phyloP scores from a whole-genome alignment of 2,113 vertebrate genomes.

The Triplophysa tibetana region DNA sequence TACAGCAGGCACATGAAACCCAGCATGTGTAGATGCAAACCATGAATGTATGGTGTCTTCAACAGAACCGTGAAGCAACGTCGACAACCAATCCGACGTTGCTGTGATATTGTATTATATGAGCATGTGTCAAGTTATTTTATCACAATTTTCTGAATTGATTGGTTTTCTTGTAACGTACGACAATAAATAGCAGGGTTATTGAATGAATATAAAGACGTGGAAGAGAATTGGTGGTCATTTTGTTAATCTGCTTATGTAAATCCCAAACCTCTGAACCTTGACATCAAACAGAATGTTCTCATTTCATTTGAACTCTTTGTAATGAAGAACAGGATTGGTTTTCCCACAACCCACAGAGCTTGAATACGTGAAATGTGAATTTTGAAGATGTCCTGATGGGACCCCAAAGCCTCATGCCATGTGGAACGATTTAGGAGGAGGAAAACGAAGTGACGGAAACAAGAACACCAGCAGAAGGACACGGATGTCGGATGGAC shows the following conservation, averaged over 20 bases:
- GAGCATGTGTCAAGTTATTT: neutral
- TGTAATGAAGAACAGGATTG: too few relatives aligned
- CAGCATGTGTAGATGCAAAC: neutral
- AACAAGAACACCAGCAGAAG: neutral
- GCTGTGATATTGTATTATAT: too few relatives aligned
- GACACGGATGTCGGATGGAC: conserved; percentile 7
- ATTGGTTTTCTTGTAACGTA: neutral
- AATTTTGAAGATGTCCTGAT: neutral
- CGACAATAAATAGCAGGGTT: neutral
- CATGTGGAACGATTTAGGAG: neutral
- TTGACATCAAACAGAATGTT: too few relatives aligned
- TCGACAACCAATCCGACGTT: neutral
- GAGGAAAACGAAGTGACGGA: neutral
- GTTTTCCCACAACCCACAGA: neutral
- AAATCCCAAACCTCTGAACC: too few relatives aligned
- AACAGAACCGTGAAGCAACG: neutral
- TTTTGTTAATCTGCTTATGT: too few relatives aligned
- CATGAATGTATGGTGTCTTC: neutral
- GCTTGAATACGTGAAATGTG: neutral
- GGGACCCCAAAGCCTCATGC: neutral
- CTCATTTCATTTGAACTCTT: too few relatives aligned
- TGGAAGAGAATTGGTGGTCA: neutral
- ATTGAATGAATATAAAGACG: neutral
- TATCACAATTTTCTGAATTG: neutral
- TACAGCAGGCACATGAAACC: neutral